Percentiles rank a stretch among this genome's conserved stretches.
phyloP scores from a whole-genome alignment of 2,888 invertebrate species.

The Unio delphinus region DNA sequence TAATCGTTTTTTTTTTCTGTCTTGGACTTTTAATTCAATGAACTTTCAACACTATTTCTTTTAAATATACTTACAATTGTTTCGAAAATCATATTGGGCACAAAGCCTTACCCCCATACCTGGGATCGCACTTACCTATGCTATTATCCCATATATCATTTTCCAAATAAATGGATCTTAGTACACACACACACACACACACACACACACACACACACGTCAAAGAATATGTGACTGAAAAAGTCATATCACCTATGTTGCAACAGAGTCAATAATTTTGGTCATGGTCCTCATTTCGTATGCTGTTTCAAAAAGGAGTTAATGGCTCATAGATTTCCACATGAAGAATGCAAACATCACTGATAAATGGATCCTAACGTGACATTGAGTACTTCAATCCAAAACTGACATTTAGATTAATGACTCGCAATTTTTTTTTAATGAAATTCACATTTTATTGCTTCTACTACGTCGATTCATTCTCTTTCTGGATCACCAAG shows the following conservation, averaged over 20 bases:
- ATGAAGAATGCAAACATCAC: slow-evolving; percentile 42
- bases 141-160: too few relatives aligned
- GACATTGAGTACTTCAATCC: slow-evolving; percentile 13
- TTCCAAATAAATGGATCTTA: too few relatives aligned
- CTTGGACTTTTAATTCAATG: too few relatives aligned
- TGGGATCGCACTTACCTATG: too few relatives aligned
- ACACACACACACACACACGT: slow-evolving; percentile 2
- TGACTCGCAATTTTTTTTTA: background rate
- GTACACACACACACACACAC: too few relatives aligned
- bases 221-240: slow-evolving; percentile 25
- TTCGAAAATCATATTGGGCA: too few relatives aligned
- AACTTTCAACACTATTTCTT: too few relatives aligned
- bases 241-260: slow-evolving; percentile 33
- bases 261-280: slow-evolving; percentile 38
- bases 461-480: slow-evolving; percentile 31
- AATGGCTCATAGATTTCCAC: slow-evolving; percentile 35
- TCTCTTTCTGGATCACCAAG: slow-evolving; percentile 20
- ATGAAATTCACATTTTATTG: slow-evolving; percentile 29
- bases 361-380: slow-evolving; percentile 32
- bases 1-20: too few relatives aligned
- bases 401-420: slow-evolving; percentile 9
- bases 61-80: too few relatives aligned
- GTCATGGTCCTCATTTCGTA: slow-evolving; percentile 18
- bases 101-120: too few relatives aligned
- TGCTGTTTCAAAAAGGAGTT: slow-evolving; percentile 26